Evolutionary conservation across 2,113 vertebrate genomes (phyloP).

Genomic region (Tricholaema leucomelas): DNA sequence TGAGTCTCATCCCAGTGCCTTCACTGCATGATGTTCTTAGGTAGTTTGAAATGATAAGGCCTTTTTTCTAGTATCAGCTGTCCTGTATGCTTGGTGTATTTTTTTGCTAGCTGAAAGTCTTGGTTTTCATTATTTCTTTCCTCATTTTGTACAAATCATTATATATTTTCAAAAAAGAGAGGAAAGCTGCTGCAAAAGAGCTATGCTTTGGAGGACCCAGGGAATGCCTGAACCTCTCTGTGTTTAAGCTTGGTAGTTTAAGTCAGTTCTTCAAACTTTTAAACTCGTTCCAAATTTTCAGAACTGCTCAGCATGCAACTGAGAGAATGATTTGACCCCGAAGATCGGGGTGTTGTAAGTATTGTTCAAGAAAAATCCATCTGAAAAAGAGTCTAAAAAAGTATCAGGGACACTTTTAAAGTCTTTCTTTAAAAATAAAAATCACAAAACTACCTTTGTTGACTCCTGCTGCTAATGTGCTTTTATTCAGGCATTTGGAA

Average conservation of each 20-base stretch:
- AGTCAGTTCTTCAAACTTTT: slow-evolving; percentile 39
- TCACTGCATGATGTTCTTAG: background rate
- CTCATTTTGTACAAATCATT: background rate
- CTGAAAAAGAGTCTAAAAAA: slow-evolving; percentile 49
- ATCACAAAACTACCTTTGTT: slow-evolving; percentile 24
- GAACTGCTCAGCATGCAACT: slow-evolving; percentile 47
- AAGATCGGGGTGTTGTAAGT: slow-evolving; percentile 54
- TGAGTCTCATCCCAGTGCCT: background rate
- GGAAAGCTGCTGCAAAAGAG: background rate
- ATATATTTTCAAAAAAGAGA: background rate
- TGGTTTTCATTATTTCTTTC: background rate
- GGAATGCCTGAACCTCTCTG: background rate
- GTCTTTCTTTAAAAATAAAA: slow-evolving; percentile 50
- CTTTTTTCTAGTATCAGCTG: background rate
- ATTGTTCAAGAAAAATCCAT: slow-evolving; percentile 61
- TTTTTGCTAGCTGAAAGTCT: background rate
- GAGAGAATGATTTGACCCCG: slow-evolving; percentile 32
- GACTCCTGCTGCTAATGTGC: slow-evolving; percentile 33
- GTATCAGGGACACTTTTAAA: slow-evolving; percentile 40
- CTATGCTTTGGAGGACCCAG: background rate
- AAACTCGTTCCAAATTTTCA: slow-evolving; percentile 44
- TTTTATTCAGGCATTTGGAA: slow-evolving; percentile 20
- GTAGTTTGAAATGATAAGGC: background rate
- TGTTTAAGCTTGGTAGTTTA: background rate
- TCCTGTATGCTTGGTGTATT: background rate